Conservation (phyloP, 2,113 vertebrate genomes). For the Pomatorhinus ruficollis region DNA sequence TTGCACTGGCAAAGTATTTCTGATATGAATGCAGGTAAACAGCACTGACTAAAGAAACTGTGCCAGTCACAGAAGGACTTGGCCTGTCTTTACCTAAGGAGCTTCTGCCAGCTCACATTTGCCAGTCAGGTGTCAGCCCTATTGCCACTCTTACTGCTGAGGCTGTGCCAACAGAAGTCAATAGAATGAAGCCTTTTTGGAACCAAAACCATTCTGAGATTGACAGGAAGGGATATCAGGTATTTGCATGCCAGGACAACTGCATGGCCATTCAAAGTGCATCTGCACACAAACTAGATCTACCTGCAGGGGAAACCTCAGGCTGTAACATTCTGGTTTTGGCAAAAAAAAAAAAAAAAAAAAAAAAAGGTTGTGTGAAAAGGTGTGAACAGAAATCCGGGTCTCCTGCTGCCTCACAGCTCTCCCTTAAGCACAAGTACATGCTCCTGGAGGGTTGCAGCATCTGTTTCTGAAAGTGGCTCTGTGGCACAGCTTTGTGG, state of each 20-base stretch:
- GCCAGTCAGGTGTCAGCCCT: background rate
- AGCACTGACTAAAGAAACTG: background rate
- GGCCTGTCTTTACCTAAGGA: background rate
- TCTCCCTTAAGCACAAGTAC: background rate
- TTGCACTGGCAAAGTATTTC: background rate
- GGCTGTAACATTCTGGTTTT: background rate
- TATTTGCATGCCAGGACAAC: background rate
- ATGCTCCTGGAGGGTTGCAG: background rate
- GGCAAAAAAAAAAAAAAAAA: background rate
- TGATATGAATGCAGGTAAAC: background rate
- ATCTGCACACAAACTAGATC: background rate
- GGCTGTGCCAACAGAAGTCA: background rate
- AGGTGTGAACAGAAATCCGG: background rate
- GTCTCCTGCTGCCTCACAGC: background rate
- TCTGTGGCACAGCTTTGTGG: background rate
- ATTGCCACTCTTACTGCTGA: background rate
- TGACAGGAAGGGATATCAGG: background rate
- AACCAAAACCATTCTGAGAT: background rate
- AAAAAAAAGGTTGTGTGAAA: background rate
- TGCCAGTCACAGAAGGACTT: constrained; percentile 14
- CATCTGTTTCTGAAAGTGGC: background rate
- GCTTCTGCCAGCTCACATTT: constrained; percentile 3
- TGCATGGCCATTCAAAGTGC: background rate
- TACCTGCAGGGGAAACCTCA: background rate
- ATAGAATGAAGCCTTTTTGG: background rate